Evolutionary conservation across 1,140 invertebrate genomes (phyloP).

Genomic region (Drosophila lini): DNA sequence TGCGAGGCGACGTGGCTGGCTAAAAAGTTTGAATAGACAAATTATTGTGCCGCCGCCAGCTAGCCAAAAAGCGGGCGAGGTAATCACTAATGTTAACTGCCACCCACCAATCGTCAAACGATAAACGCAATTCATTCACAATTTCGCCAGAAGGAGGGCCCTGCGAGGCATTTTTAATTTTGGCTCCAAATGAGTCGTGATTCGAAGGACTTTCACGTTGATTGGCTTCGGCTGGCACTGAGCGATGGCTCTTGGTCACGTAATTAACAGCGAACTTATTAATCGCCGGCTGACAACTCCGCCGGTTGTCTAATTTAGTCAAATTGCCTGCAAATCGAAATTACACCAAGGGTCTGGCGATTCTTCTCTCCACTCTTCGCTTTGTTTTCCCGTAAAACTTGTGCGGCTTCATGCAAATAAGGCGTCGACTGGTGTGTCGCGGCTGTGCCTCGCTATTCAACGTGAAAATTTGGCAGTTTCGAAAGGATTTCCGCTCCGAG

Average conservation of each 20-base stretch:
- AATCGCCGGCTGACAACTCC: constrained; percentile 45
- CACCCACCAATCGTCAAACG: constrained; percentile 55
- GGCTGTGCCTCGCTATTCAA: constrained; percentile 37
- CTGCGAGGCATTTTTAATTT: constrained; percentile 72
- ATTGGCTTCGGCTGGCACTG: constrained; percentile 31
- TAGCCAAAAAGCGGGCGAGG: not conserved
- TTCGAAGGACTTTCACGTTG: constrained; percentile 41
- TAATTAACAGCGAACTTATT: constrained; percentile 75
- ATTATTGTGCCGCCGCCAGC: constrained; percentile 52
- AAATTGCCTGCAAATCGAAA: constrained; percentile 66
- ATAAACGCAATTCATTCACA: constrained; percentile 73
- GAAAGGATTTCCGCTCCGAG: constrained; percentile 15
- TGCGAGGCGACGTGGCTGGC: constrained; percentile 19
- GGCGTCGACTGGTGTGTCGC: constrained; percentile 19
- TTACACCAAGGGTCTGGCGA: constrained; percentile 28
- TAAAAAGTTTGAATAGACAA: constrained; percentile 76
- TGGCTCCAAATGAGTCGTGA: constrained; percentile 48
- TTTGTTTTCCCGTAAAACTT: constrained; percentile 4
- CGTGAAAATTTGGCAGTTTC: constrained; percentile 61
- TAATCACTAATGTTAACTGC: constrained; percentile 50
- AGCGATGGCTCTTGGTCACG: constrained; percentile 53
- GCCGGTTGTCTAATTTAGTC: constrained; percentile 63
- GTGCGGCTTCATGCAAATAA: constrained; percentile 44
- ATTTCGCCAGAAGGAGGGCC: constrained; percentile 21
- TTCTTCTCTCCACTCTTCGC: constrained; percentile 3